Conservation (phyloP, 2,797 vertebrate species). For the Rhinoraja longicauda region DNA sequence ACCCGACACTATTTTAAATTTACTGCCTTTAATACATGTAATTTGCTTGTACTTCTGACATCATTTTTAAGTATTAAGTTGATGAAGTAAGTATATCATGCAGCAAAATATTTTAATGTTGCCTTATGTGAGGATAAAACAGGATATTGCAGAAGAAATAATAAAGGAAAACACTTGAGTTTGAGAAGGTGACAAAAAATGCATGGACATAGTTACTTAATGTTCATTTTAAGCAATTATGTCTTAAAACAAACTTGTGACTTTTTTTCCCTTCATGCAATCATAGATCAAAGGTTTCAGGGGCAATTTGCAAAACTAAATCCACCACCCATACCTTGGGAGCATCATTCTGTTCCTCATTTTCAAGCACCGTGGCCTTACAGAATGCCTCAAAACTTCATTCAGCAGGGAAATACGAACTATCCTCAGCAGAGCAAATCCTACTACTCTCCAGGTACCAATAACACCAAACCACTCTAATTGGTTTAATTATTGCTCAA, state of each 20-base stretch:
- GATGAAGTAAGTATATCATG: not conserved
- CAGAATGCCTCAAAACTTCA: conserved; percentile 84
- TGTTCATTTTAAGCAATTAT: conserved; percentile 49
- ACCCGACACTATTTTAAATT: not conserved
- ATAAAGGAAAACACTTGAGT: not conserved
- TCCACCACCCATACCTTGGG: conserved; percentile 75
- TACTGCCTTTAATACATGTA: not conserved
- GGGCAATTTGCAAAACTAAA: conserved; percentile 74
- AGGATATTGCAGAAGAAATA: not conserved
- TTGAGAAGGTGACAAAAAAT: not conserved
- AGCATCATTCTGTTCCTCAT: conserved; percentile 71
- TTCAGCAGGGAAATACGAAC: conserved; percentile 82
- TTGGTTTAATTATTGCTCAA: conserved; percentile 28
- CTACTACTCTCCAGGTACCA: conserved; percentile 80
- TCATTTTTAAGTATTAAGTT: not conserved
- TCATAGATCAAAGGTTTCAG: conserved; percentile 77
- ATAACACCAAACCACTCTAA: conserved; percentile 12
- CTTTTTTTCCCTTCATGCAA: conserved; percentile 48
- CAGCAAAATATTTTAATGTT: not conserved
- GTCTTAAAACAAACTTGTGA: conserved; percentile 48
- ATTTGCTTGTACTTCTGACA: not conserved
- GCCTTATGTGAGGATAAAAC: not conserved
- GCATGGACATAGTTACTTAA: not conserved
- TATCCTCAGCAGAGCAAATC: conserved; percentile 75
- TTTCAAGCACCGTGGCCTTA: conserved; percentile 87